These are phyloP conservation scores for Delichon dasypus DNA, from an alignment of 2,797 vertebrate genomes.

Conservation along the genomic window DNA sequence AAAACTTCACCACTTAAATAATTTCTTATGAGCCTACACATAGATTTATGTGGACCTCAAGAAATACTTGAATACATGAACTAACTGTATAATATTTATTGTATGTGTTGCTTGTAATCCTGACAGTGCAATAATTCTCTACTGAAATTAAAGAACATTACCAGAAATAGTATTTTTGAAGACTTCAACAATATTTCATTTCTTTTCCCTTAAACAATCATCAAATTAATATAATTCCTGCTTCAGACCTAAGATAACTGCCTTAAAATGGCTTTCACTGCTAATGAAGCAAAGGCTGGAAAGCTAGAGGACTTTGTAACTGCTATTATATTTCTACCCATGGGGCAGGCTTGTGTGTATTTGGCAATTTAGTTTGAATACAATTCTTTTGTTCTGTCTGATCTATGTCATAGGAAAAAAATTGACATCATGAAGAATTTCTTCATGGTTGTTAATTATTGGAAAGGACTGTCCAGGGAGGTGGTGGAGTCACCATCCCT, in stretches of 20 bases:
- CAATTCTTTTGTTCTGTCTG: not conserved
- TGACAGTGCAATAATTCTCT: not conserved
- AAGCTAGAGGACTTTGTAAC: not conserved
- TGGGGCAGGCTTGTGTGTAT: not conserved
- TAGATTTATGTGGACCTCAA: not conserved
- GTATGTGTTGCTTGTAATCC: not conserved
- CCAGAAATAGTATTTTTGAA: not conserved
- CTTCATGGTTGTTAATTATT: not conserved
- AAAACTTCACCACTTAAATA: not conserved
- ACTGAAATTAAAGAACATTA: not conserved
- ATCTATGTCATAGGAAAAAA: not conserved
- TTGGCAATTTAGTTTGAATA: not conserved
- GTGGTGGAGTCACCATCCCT: not conserved
- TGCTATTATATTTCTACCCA: not conserved
- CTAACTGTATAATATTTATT: not conserved
- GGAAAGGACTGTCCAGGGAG: not conserved
- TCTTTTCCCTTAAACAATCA: not conserved
- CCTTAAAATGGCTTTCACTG: not conserved
- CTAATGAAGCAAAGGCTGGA: not conserved
- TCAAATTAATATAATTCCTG: not conserved
- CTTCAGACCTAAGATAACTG: not conserved
- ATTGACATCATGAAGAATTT: not conserved
- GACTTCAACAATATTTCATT: not conserved
- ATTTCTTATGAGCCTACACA: not conserved
- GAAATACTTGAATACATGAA: not conserved